Evolutionary conservation across 2,113 vertebrate genomes (phyloP), one percentile per base, ranked within the genome.

Genomic region (Meleagris gallopavo): DNA sequence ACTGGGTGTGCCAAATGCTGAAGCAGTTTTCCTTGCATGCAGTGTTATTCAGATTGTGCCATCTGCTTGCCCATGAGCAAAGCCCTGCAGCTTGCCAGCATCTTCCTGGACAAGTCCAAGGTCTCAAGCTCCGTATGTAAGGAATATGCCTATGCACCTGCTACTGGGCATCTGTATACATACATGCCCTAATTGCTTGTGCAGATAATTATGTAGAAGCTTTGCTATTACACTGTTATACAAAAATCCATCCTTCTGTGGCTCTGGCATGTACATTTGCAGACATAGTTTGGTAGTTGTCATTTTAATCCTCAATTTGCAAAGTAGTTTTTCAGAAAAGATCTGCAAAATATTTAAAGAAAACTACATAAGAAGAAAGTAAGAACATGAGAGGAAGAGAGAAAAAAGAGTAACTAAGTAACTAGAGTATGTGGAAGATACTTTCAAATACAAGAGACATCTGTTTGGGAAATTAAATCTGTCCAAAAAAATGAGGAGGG

Each of bases 381-480:
- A 86, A 34, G 7, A 73, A 50, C 13, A 43, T 55, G 20, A 43
- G 52, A 38, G 5, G 79, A 89, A 50, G 0, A 30, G 6, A 10
- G n/a, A 38, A 65, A 71, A 50, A 67, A 18, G 91, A 91, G 62
- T 66, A 43, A 43, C 19, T 43, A 41, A 91, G 62, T 66, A 43
- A 43, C 19, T 43, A 41, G 24, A 9, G 3, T n/a, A 80, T 71
- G 55, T 86, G 27, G 29, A 67, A n/a, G 20, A 43, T 79, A n/a
- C 24, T 89, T 91, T 86, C 89, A 88, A 54, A 95, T 89, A 93
- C 1, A 3, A 77, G 71, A 83, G 64, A 91, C 93, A 95, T 94
- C 87, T 95, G 84, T 87, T 90, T 83, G 38, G 57, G 55, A 93
- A 94, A 85, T 71, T 29, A 89, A 94, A 83, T 88, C 55, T 83